phyloP scores from a whole-genome alignment of 30 jellyfish, hydroid and myxozoan species.

The Mastigias papua region DNA sequence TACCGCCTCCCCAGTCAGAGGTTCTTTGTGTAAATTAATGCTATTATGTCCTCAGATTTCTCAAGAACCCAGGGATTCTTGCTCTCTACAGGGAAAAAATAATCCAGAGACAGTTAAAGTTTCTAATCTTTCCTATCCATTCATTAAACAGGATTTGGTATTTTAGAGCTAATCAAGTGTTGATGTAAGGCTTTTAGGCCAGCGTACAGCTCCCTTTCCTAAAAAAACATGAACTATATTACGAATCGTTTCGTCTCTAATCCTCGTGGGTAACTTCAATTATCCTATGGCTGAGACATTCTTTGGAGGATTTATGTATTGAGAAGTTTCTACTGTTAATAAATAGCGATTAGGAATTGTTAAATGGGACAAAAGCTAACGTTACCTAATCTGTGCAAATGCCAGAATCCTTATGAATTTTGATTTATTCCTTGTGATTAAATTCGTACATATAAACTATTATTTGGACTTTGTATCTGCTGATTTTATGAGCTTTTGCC shows the following conservation, averaged over 20 bases:
- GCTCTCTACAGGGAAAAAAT: too few relatives aligned
- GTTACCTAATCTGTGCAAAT: background rate
- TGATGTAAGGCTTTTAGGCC: background rate
- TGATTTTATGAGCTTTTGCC: background rate
- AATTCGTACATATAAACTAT: background rate
- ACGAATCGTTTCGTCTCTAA: background rate
- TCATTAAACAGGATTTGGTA: background rate
- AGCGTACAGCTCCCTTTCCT: background rate
- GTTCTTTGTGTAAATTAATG: too few relatives aligned
- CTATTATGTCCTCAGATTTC: too few relatives aligned
- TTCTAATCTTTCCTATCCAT: background rate
- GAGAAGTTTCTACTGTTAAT: background rate
- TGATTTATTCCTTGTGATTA: background rate
- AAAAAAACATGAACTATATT: background rate
- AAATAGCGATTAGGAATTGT: background rate
- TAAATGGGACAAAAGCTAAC: background rate
- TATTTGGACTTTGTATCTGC: background rate
- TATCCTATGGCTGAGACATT: background rate
- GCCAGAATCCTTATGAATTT: background rate
- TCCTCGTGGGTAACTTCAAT: conserved; percentile 22
- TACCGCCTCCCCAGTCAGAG: too few relatives aligned
- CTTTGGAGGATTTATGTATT: background rate
- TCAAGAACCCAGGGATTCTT: too few relatives aligned
- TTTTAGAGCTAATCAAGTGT: background rate
- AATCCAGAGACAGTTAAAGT: conserved; percentile 3